Evolutionary conservation across 37 sponge, comb jelly and placozoan genomes (phyloP), one percentile per base, ranked within the genome.

Genomic region (Ephydatia muelleri): DNA sequence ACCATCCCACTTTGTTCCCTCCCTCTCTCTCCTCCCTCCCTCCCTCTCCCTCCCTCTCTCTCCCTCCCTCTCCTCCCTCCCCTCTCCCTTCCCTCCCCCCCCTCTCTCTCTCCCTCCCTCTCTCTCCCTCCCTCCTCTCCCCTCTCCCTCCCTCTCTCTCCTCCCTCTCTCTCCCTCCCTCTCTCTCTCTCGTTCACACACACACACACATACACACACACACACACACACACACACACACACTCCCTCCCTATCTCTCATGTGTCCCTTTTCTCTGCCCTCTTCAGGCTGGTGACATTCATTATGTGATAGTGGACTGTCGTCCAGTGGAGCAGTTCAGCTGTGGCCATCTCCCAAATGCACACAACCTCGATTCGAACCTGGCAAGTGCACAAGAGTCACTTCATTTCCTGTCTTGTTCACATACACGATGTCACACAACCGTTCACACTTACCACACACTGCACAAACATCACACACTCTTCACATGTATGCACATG

Each of bases 291-390:
- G 69, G 49, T 47, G 83, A 88, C 43, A 72, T 95, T 27, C 84
- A 70, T 65, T 97, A 93, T 69, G 69, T 87, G 37, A 75, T 97
- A 16, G 94, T 97, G 34, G 98, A 97, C 82, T 95, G 96, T 30
- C 82, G 98, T 28, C 96, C 98, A n/a, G 49, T 87, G 68, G 73
- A 91, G 25, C 98, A 97, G 76, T 97, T 80, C 79, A 88, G 88
- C 49, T 81, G 73, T 67, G 98, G 98, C 11, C 98, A 95, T 68
- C 76, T 97, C 1, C 93, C 82, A 0, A 79, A 79, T 2, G 81
- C 98, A 0, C 70, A 85, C 32, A 85, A 88, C 76, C 86, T 97
- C 0, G 96, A 97, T 82, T 83, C 98, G 31, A 88, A 86, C 48
- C 89, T 95, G 47, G 92, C 91, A 40, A 82, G 93, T 82, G 16